Conservation (phyloP, 2,888 invertebrate genomes). For the Ischnura elegans region DNA sequence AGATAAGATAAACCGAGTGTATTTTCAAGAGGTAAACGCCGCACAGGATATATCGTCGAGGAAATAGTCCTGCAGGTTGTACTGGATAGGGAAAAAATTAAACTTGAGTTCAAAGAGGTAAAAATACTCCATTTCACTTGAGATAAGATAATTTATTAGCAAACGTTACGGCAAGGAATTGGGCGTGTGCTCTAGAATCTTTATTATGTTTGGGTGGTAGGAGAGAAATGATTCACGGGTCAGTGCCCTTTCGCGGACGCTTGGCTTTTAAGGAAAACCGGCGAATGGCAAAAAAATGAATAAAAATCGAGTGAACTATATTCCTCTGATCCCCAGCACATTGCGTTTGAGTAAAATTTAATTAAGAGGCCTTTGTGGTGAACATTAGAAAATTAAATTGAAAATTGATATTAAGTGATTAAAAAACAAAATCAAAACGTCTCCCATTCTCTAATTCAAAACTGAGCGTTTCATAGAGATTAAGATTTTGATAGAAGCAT, state of each 20-base stretch:
- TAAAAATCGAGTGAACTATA: background rate
- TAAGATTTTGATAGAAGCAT: too few relatives aligned
- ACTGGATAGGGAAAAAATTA: background rate
- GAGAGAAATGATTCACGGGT: background rate
- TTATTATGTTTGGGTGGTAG: background rate
- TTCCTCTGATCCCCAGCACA: background rate
- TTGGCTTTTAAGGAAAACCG: background rate
- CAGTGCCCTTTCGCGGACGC: background rate
- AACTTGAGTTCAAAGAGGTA: background rate
- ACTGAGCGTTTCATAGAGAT: too few relatives aligned
- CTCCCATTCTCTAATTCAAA: too few relatives aligned
- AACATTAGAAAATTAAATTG: background rate
- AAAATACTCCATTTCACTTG: background rate
- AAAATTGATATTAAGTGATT: background rate
- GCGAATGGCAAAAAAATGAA: background rate
- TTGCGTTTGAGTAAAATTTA: background rate
- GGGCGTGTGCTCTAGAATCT: background rate
- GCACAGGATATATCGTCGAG: background rate
- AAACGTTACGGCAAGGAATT: background rate
- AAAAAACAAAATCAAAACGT: background rate
- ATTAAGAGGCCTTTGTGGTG: background rate
- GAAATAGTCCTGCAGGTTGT: background rate
- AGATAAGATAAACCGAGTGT: background rate
- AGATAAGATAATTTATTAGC: constrained; percentile 4
- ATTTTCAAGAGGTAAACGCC: background rate